phyloP scores from a whole-genome alignment of 2,888 invertebrate genomes.

The Norana najaformis region DNA sequence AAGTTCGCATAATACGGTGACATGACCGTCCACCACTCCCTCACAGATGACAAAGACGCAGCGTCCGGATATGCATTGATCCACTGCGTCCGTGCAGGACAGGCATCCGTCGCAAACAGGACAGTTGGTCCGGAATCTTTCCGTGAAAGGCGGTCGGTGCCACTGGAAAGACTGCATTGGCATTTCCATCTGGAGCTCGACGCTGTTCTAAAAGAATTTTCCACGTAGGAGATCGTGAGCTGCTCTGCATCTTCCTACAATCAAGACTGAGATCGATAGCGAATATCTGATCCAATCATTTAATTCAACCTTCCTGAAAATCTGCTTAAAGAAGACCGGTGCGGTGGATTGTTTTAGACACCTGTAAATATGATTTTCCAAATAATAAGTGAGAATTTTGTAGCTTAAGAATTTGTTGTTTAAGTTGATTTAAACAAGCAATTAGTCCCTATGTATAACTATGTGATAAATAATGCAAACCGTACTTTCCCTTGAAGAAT shows the following conservation, averaged over 20 bases:
- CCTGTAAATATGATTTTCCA: neutral
- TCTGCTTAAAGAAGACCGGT: neutral
- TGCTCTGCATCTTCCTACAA: neutral
- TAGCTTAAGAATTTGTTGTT: neutral
- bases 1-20: too few species aligned
- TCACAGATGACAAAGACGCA: too few species aligned
- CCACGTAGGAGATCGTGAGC: neutral
- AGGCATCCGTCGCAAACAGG: neutral
- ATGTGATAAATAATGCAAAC: conserved; percentile 23
- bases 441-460: too few species aligned
- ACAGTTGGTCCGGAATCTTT: neutral
- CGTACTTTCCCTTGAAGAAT: conserved; percentile 63
- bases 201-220: neutral
- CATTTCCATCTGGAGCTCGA: neutral
- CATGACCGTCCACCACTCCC: too few species aligned
- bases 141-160: neutral
- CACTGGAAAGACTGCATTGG: neutral
- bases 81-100: too few species aligned
- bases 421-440: neutral
- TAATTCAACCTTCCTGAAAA: neutral
- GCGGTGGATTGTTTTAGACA: neutral
- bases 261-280: neutral
- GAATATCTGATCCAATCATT: neutral
- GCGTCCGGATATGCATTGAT: too few species aligned
- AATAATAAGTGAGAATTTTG: neutral